Base-by-base conservation (phyloP, 2,888 invertebrate genomes). In the Cryptocheilus praepositus region DNA sequence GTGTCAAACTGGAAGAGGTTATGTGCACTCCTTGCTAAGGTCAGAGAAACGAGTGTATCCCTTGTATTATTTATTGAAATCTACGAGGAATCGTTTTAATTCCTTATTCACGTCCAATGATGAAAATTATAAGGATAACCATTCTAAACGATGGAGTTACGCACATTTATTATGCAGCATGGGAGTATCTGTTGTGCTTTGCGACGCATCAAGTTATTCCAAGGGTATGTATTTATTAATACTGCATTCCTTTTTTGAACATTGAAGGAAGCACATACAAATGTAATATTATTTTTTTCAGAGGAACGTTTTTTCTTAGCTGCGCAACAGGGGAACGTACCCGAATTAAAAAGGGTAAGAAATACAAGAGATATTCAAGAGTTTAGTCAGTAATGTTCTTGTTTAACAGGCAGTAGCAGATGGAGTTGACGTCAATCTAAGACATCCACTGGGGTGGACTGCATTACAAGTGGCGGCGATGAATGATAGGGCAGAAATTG, bases 401-500 rank as follows among this genome's bases (percentile, higher is more conserved):
- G 57, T 36, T 51, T 88, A 86, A 61, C 79, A 91, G 84, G 83
- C 90, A 53, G 84, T 90, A 21, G 88, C 89, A 11, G 89, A 89
- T 62, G 91, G 91, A 46, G 83, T 91, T 15, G 91, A 93, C 81
- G 91, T 94, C 0, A 95, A 97, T 89, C 85, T 89, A 56, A 91
- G 94, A 15, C 96, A 97, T 89, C 81, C 90, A 25, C 90, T 96
- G 55, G 97, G 97, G 58, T 97, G 97, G 97, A 96, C 95, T 15
- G 92, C 96, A 25, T 90, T 97, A 43, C 96, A 96, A 90, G 92
- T 93, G 57, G 97, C 97, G 44, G 94, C 95, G 11, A 94, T 96
- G 45, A 96, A 95, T 89, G 93, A 93, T 71, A 92, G 92, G 83
- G 81, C 89, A 16, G 91, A 91, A 18, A 91, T 91, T 65, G 91